A percentile compares a stretch with the other conserved stretches of the same genome.
These are phyloP conservation scores for Cichlasoma orientale DNA, from an alignment of 2,797 vertebrate genomes.

Conservation along the genomic window DNA sequence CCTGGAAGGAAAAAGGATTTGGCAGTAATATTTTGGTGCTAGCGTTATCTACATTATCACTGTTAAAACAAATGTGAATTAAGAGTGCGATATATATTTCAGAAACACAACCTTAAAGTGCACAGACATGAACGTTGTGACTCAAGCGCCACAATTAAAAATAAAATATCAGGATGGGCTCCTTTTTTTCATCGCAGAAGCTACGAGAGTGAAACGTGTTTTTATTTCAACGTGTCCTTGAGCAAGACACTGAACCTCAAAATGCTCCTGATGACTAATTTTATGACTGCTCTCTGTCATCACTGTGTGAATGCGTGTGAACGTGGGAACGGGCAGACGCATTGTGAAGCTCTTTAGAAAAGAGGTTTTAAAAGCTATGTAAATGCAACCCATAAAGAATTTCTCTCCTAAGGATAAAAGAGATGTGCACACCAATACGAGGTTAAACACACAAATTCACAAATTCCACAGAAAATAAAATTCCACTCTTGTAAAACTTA, in stretches of 20 bases:
- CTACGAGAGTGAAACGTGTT: neutral
- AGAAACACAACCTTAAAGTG: neutral
- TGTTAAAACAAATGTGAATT: neutral
- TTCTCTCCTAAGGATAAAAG: neutral
- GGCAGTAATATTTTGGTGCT: conserved; percentile 25
- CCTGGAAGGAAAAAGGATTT: conserved; percentile 73
- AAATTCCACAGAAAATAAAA: neutral
- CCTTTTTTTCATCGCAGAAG: neutral
- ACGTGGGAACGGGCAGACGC: neutral
- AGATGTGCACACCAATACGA: neutral
- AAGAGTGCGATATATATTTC: neutral
- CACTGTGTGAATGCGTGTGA: neutral
- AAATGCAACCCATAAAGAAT: neutral
- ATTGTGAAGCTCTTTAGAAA: conserved; percentile 1
- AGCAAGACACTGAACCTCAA: neutral
- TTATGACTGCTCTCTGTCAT: neutral
- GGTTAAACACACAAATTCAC: neutral
- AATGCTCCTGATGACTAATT: neutral
- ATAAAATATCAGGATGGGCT: neutral
- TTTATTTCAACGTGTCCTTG: conserved; percentile 2
- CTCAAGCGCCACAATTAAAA: neutral
- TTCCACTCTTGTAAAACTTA: neutral
- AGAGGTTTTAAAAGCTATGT: conserved; percentile 1
- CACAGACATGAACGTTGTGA: neutral
- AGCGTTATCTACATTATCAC: neutral